Percentiles rank a stretch among this genome's conserved stretches.
phyloP scores from a whole-genome alignment of 2,888 invertebrate species.

The Cosmorhoe ocellata region DNA sequence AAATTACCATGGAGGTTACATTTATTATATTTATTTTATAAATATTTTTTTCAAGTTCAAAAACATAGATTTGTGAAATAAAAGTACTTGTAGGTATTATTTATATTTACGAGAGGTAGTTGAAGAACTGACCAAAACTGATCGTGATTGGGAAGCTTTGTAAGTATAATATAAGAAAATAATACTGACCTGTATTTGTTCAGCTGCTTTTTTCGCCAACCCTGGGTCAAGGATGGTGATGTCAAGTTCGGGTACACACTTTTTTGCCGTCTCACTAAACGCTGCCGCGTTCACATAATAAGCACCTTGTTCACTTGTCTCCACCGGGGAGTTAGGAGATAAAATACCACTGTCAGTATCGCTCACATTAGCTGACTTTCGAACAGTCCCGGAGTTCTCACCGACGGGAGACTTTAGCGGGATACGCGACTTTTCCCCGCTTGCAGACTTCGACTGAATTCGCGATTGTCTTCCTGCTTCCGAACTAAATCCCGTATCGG shows the following conservation, averaged over 20 bases:
- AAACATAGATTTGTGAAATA: no score
- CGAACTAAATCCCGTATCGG: constrained; percentile 70
- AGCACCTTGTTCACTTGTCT: constrained; percentile 65
- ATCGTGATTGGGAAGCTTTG: no score
- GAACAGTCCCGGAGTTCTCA: constrained; percentile 55
- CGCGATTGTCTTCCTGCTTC: constrained; percentile 50
- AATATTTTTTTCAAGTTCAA: no score
- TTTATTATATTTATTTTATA: no score
- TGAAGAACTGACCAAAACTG: no score
- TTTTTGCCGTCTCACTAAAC: constrained; percentile 65
- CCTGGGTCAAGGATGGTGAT: constrained; percentile 71
- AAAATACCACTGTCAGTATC: constrained; percentile 85
- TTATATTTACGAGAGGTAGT: no score
- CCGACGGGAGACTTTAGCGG: constrained; percentile 62
- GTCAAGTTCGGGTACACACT: constrained; percentile 59
- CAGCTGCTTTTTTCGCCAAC: constrained; percentile 72
- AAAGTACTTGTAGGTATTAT: no score
- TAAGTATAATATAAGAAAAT: no score
- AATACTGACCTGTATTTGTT: constrained; percentile 73
- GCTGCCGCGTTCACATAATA: constrained; percentile 71
- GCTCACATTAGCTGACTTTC: constrained; percentile 77
- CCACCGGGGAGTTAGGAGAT: constrained; percentile 84
- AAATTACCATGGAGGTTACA: no score
- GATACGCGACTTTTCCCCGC: constrained; percentile 61
- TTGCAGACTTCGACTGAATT: constrained; percentile 59